Evolutionary conservation across 2,888 invertebrate species (phyloP), one percentile per base, ranked within the genome.

Genomic region (Dorcus hopei): DNA sequence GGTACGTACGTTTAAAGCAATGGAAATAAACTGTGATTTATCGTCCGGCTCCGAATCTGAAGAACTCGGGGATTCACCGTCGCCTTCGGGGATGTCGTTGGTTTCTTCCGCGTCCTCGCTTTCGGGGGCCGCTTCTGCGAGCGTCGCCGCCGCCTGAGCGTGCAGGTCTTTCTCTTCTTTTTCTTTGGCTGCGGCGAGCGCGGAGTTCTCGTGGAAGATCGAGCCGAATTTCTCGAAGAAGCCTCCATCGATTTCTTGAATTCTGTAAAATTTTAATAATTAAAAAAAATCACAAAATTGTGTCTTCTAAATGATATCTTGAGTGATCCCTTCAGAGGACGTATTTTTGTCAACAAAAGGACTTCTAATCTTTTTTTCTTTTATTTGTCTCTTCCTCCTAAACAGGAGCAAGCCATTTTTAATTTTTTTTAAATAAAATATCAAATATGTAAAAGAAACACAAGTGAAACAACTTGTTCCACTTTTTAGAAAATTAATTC

Each of bases 211-310:
- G 53, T 85, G 83, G 55, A 92, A 78, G 51, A 91, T 80, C 0
- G 88, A 87, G 0, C 91, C 91, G 69, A 92, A 90, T 71, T 88
- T 89, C 75, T 92, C 92, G 74, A 93, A 92, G 77, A 92, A 92
- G 51, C 91, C 88, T 67, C 89, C 90, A 76, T 92, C 92, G 14
- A 89, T 83, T 79, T 91, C 89, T 80, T 91, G 91, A 64, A 92
- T 84, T 80, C 90, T 90, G 80, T 51, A 82, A 82, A 67, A 49
- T 53, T 39, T 9, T 8, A 8, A 16, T 3, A 54, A 39, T 48
- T 19, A 54, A 33, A 14, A 47, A 47, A 47, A 47, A 19, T 14
- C 26, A 9, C 7, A 47, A 16, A 6, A 19, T 33, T 33, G 3
- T 19, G 19, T 19, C 19, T 19, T 2, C 2, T 19, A 19, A 19